These are phyloP conservation scores for Catocala nupta DNA, from an alignment of 2,888 invertebrate species.

Conservation along the genomic window DNA sequence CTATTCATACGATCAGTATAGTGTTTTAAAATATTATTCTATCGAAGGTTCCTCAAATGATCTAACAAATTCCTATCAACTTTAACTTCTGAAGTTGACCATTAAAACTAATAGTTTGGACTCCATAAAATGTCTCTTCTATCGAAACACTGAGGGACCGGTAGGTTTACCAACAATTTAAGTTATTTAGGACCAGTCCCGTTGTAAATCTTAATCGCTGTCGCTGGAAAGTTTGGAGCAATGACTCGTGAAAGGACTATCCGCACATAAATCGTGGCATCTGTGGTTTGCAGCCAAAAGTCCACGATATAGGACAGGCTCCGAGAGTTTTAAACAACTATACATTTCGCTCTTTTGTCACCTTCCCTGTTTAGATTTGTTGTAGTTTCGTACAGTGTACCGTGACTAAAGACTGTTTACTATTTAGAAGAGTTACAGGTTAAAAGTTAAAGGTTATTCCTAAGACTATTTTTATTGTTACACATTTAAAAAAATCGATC, in stretches of 20 bases:
- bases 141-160: constrained; percentile 46
- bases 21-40: no score
- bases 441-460: not conserved
- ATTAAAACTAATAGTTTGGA: constrained; percentile 47
- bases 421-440: no score
- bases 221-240: constrained; percentile 72
- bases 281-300: constrained; percentile 43
- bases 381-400: not conserved
- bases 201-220: constrained; percentile 83
- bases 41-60: constrained; percentile 12
- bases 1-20: not conserved
- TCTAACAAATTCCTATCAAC: constrained; percentile 25
- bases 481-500: no score
- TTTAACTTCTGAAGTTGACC: constrained; percentile 35
- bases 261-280: constrained; percentile 75
- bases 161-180: constrained; percentile 74
- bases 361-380: not conserved
- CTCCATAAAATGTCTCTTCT: constrained; percentile 46
- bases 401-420: no score
- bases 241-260: constrained; percentile 77
- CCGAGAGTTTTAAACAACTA: constrained; percentile 40
- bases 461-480: not conserved
- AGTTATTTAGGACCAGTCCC: constrained; percentile 77
- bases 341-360: constrained; percentile 20
- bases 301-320: constrained; percentile 33